Conservation (phyloP, 2,797 vertebrate species). For the Pipistrellus pygmaeus region DNA sequence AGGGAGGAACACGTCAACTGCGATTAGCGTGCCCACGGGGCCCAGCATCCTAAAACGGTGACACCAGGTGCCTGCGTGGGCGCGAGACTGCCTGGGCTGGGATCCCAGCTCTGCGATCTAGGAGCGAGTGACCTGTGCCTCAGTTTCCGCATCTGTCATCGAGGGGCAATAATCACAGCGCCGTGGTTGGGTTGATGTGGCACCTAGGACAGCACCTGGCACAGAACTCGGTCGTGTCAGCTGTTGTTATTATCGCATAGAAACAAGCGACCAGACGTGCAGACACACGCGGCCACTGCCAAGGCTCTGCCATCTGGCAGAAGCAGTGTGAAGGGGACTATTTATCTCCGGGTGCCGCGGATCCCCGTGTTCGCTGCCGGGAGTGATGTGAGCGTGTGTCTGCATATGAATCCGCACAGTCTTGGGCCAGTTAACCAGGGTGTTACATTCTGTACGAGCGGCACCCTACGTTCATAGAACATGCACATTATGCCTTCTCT, state of each 20-base stretch:
- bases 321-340: rapidly evolving
- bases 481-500: neutral
- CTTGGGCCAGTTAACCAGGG: neutral
- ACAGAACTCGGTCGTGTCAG: neutral
- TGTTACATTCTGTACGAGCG: neutral
- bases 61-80: neutral
- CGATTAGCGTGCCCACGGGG: neutral
- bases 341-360: neutral
- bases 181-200: neutral
- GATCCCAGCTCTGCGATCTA: neutral
- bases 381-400: no score
- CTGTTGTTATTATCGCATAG: neutral
- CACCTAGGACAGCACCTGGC: neutral
- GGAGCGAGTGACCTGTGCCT: neutral
- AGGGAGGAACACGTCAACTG: rapidly evolving
- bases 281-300: neutral
- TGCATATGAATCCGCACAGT: neutral
- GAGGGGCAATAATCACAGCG: neutral
- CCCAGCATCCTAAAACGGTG: neutral
- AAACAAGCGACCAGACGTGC: neutral
- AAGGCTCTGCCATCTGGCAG: neutral
- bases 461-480: neutral
- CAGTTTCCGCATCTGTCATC: neutral
- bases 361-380: neutral
- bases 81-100: neutral